Evolutionary conservation across 2,113 vertebrate species (phyloP).

Genomic region (Ellobius talpinus): DNA sequence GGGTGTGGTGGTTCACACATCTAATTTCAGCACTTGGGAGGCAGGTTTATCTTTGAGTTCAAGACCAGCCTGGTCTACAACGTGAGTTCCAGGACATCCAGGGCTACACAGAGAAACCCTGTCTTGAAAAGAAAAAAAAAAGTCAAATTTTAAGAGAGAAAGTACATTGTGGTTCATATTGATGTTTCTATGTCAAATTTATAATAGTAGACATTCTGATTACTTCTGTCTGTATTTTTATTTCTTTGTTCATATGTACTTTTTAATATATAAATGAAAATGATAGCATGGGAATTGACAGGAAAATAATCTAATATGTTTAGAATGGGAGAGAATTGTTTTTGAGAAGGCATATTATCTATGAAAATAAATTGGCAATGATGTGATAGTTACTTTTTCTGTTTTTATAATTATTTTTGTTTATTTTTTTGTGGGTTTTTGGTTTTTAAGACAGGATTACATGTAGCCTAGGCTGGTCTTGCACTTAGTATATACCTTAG

Average conservation of each 20-base stretch:
- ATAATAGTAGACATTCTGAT: neutral
- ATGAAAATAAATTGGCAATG: neutral
- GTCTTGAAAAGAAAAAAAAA: neutral
- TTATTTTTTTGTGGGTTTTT: neutral
- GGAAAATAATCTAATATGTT: constrained; percentile 15
- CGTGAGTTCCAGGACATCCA: neutral
- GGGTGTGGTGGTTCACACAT: too few relatives aligned
- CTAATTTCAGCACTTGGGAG: too few relatives aligned
- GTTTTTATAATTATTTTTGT: neutral
- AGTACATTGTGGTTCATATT: neutral
- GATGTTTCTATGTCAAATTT: constrained; percentile 46
- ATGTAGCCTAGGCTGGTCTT: neutral
- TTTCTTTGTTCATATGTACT: neutral
- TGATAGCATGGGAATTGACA: neutral
- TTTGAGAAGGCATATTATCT: neutral
- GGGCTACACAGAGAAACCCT: neutral
- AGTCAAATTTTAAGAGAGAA: neutral
- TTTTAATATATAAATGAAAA: neutral
- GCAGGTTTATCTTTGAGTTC: neutral
- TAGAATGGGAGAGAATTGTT: neutral
- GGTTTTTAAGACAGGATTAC: neutral
- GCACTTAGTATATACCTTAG: neutral
- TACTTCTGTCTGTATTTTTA: constrained; percentile 32
- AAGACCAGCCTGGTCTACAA: neutral
- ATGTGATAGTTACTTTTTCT: constrained; percentile 9